These are phyloP conservation scores for Melieria crassipennis DNA, from an alignment of 2,888 invertebrate species.

Conservation along the genomic window DNA sequence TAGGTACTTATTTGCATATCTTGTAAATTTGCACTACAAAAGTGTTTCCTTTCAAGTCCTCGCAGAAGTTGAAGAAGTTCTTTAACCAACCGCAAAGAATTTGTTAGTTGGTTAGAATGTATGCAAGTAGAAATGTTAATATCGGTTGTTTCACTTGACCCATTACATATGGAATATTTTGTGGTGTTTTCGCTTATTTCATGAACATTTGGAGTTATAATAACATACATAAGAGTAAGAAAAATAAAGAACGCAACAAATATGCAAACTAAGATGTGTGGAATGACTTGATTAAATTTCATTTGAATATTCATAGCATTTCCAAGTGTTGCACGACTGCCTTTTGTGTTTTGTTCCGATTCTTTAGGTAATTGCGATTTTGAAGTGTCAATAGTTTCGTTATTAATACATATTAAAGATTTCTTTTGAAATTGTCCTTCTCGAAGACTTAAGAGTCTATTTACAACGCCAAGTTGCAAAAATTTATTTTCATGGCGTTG, in stretches of 20 bases:
- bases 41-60: too few relatives aligned
- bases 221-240: constrained; percentile 75
- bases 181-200: constrained; percentile 64
- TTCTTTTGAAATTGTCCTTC: constrained; percentile 16
- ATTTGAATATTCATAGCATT: constrained; percentile 33
- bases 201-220: constrained; percentile 65
- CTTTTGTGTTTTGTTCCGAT: background rate
- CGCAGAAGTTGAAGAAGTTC: constrained; percentile 72
- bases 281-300: constrained; percentile 41
- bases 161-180: constrained; percentile 69
- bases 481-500: too few relatives aligned
- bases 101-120: constrained; percentile 70
- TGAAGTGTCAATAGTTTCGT: too few relatives aligned
- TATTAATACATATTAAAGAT: too few relatives aligned
- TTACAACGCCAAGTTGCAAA: constrained; percentile 26
- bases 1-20: constrained; percentile 70
- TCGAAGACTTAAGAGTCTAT: constrained; percentile 24
- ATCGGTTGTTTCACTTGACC: constrained; percentile 25
- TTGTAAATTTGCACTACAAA: too few relatives aligned
- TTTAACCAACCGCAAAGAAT: constrained; percentile 73
- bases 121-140: constrained; percentile 67
- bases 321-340: constrained; percentile 8
- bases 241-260: constrained; percentile 74
- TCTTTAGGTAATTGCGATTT: too few relatives aligned
- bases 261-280: constrained; percentile 67